phyloP scores from a whole-genome alignment of 2,113 vertebrate species.

The Muntiacus muntjak region DNA sequence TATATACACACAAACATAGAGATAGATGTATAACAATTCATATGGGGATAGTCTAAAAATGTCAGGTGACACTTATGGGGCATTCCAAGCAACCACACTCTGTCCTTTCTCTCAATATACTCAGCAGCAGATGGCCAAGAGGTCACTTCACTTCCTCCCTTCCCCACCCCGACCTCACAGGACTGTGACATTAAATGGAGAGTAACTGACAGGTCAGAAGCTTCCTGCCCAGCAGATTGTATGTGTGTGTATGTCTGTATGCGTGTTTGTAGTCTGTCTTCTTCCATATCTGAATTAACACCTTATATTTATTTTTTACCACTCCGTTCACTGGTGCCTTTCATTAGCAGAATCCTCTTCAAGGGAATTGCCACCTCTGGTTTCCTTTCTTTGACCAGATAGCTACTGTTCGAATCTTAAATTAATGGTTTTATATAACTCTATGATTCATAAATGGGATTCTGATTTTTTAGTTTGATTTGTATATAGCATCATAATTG shows the following conservation, averaged over 20 bases:
- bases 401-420: neutral
- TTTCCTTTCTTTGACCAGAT: neutral
- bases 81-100: neutral
- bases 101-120: neutral
- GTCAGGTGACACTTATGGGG: neutral
- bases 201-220: neutral
- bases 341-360: neutral
- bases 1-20: neutral
- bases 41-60: constrained; percentile 4
- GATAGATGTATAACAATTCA: neutral
- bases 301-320: neutral
- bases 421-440: neutral
- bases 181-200: neutral
- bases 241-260: neutral
- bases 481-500: neutral
- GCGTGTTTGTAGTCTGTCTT: neutral
- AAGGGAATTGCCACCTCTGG: neutral
- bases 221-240: neutral
- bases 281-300: neutral
- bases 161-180: neutral
- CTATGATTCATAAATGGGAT: neutral
- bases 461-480: neutral
- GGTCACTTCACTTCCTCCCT: neutral
- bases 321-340: neutral
- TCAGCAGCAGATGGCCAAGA: constrained; percentile 5